phyloP scores from a whole-genome alignment of 2,888 invertebrate genomes.

The Lomographa bimaculata region DNA sequence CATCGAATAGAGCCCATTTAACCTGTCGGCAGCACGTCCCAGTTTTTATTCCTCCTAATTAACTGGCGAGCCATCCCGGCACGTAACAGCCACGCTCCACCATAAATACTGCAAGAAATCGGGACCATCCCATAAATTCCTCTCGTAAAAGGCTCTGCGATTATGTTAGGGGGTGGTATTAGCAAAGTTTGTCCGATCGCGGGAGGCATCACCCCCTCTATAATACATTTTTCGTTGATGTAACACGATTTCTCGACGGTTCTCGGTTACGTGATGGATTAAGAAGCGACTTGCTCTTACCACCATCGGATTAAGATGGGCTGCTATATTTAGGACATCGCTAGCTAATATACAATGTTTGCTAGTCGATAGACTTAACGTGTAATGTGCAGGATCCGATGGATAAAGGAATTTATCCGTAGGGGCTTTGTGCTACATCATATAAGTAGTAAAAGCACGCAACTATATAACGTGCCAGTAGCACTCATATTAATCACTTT shows the following conservation, averaged over 20 bases:
- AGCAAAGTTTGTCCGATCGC: constrained; percentile 82
- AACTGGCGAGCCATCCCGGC: constrained; percentile 67
- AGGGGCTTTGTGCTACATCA: constrained; percentile 23
- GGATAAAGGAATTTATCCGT: constrained; percentile 39
- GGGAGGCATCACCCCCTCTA: constrained; percentile 59
- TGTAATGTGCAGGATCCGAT: constrained; percentile 50
- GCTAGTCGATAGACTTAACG: constrained; percentile 72
- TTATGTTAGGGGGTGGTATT: constrained; percentile 84
- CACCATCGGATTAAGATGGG: constrained; percentile 74
- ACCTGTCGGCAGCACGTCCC: constrained; percentile 39
- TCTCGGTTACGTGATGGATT: constrained; percentile 84
- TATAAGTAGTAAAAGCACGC: background rate
- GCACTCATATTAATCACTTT: too few species aligned
- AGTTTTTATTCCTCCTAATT: constrained; percentile 63
- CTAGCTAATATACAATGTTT: constrained; percentile 77
- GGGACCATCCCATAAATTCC: constrained; percentile 82
- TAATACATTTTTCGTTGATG: constrained; percentile 85
- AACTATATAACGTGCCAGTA: too few species aligned
- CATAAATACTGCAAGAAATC: constrained; percentile 82
- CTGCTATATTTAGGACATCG: constrained; percentile 77
- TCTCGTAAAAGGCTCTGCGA: constrained; percentile 83
- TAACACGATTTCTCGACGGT: constrained; percentile 84
- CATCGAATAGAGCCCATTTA: constrained; percentile 36
- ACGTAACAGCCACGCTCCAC: constrained; percentile 73
- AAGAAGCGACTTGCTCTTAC: constrained; percentile 76